These are phyloP conservation scores for Acrobasis repandana DNA, from an alignment of 2,888 invertebrate genomes.

Conservation along the genomic window DNA sequence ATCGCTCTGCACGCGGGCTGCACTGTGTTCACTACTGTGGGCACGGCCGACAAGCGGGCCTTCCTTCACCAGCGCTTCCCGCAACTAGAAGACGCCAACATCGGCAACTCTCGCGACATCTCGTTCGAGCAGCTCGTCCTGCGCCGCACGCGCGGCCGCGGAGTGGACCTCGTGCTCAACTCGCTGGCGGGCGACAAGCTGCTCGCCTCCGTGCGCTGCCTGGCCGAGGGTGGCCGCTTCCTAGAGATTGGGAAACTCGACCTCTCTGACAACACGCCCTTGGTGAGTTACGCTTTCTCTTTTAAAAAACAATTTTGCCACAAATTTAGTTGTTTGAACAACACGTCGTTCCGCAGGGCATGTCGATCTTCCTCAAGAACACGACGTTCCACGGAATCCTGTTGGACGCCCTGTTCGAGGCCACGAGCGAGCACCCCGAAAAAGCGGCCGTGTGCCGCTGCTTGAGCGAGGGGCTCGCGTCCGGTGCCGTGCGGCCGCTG, in stretches of 20 bases:
- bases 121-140: conserved; percentile 96
- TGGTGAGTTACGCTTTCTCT: conserved; percentile 70
- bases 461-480: conserved; percentile 92
- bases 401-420: conserved; percentile 95
- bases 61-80: conserved; percentile 93
- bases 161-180: conserved; percentile 97
- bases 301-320: not conserved
- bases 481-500: conserved; percentile 94
- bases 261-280: conserved; percentile 92
- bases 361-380: conserved; percentile 97
- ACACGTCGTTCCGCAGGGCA: conserved; percentile 83
- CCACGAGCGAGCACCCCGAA: conserved; percentile 81
- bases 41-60: conserved; percentile 92
- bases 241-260: conserved; percentile 99
- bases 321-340: too few species aligned
- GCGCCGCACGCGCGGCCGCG: conserved; percentile 92
- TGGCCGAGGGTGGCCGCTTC: conserved; percentile 96
- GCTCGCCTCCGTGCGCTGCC: conserved; percentile 95
- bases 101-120: conserved; percentile 95
- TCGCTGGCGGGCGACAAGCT: conserved; percentile 98
- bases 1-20: conserved; percentile 95
- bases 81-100: conserved; percentile 88
- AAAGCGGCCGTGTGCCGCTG: conserved; percentile 89
- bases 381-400: conserved; percentile 99
- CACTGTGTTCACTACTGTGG: conserved; percentile 96